Conservation (phyloP, 2,797 vertebrate genomes). For the Rhincodon typus region DNA sequence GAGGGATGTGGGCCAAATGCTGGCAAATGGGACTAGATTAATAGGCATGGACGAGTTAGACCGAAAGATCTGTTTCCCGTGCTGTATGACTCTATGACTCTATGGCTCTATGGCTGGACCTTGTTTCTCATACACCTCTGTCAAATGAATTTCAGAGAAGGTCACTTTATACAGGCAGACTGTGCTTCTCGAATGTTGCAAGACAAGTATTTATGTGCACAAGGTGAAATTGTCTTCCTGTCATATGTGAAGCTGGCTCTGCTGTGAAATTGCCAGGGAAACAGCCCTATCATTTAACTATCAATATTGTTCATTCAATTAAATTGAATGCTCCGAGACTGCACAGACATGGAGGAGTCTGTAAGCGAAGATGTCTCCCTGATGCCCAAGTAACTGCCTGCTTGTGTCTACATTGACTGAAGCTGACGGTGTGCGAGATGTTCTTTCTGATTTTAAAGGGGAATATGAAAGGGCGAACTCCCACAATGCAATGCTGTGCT, state of each 20-base stretch:
- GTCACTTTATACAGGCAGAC: not conserved
- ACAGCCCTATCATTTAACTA: not conserved
- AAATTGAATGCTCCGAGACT: not conserved
- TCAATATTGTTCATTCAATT: constrained; percentile 26
- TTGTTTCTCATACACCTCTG: not conserved
- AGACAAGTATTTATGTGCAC: not conserved
- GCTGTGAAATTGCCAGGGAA: not conserved
- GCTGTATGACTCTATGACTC: not conserved
- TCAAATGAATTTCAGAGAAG: not conserved
- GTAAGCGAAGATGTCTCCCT: not conserved
- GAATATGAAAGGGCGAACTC: not conserved
- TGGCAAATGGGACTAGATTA: too few relatives aligned
- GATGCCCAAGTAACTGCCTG: not conserved
- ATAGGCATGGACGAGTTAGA: not conserved
- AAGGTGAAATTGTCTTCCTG: not conserved
- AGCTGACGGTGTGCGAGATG: not conserved
- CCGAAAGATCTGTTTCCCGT: not conserved
- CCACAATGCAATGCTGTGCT: not conserved
- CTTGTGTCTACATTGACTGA: not conserved
- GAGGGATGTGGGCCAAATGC: too few relatives aligned
- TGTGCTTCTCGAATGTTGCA: not conserved
- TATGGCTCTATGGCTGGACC: too few relatives aligned
- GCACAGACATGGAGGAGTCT: constrained; percentile 9
- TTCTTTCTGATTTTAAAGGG: not conserved
- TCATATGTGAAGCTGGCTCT: not conserved